These are phyloP conservation scores for Ametastegia equiseti DNA, from an alignment of 2,888 invertebrate species.

Conservation along the genomic window DNA sequence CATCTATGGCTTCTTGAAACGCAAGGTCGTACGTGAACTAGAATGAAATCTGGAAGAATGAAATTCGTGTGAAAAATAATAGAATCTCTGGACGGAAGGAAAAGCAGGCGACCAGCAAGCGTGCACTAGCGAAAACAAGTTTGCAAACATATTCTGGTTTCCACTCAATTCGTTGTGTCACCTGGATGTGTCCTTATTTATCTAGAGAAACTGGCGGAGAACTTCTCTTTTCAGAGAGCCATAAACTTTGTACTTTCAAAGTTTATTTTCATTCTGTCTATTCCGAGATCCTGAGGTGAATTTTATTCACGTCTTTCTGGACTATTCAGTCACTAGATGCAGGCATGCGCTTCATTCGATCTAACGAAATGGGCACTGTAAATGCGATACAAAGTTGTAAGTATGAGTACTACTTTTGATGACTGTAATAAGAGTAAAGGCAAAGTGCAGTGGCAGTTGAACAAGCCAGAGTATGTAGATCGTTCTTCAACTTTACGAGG, in stretches of 20 bases:
- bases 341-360: background rate
- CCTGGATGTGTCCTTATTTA: background rate
- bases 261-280: background rate
- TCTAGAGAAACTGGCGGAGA: background rate
- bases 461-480: background rate
- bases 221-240: background rate
- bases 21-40: too few species aligned
- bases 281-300: background rate
- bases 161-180: slow-evolving; percentile 5
- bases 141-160: background rate
- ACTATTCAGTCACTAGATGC: background rate
- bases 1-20: too few species aligned
- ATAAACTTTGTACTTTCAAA: slow-evolving; percentile 25
- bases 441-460: background rate
- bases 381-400: background rate
- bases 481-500: slow-evolving; percentile 15
- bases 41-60: too few species aligned
- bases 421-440: background rate
- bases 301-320: background rate
- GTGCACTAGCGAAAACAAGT: background rate
- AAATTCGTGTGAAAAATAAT: background rate
- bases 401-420: background rate
- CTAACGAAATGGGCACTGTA: background rate
- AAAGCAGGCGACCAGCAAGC: too few species aligned
- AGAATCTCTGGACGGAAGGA: background rate